Base-by-base conservation (phyloP, 2,888 invertebrate genomes). In the Thumatha senex region DNA sequence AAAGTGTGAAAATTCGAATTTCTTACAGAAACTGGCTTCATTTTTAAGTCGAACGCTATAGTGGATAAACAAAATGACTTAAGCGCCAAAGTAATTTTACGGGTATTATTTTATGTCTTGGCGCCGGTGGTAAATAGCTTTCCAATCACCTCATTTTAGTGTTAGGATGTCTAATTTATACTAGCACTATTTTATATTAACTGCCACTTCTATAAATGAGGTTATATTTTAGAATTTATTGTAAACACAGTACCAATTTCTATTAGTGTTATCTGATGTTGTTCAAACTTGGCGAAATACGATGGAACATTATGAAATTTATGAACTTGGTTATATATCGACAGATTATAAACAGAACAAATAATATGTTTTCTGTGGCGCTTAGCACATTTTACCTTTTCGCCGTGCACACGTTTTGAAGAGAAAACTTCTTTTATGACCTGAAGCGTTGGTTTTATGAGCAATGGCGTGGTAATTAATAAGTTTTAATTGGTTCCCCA, bases 401-500 rank as follows among this genome's bases (percentile, higher is more conserved):
- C 11, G 12, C 36, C 30, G 36, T 45, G 29, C 24, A 44, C 80
- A 76, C 74, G 76, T 76, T 80, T 84, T 84, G 74, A 83, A 78
- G 79, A 78, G 76, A 80, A 80, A 86, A 86, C 76, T 85, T 83
- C 59, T 80, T 86, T 87, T 82, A 84, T 74, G 74, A 63, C 70
- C 55, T 33, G 57, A 52, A 57, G 80, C 76, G 78, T 58, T 60
- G 70, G 69, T 70, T 86, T 87, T 83, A 86, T 78, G 81, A 80
- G 63, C 75, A 78, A 76, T 78, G 80, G 74, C 67, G 63, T 50
- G 61, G 82, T 82, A 77, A 86, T 86, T 86, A 88, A 84, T 85
- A 84, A 84, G 80, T 85, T 88, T 87, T 88, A 84, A 88, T 86
- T 86, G 78, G 75, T 72, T 72, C 75, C 73, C 60, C 58, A 63